Conservation (phyloP, 2,113 vertebrate genomes). For the Pseudolaguvia tuberculata region DNA sequence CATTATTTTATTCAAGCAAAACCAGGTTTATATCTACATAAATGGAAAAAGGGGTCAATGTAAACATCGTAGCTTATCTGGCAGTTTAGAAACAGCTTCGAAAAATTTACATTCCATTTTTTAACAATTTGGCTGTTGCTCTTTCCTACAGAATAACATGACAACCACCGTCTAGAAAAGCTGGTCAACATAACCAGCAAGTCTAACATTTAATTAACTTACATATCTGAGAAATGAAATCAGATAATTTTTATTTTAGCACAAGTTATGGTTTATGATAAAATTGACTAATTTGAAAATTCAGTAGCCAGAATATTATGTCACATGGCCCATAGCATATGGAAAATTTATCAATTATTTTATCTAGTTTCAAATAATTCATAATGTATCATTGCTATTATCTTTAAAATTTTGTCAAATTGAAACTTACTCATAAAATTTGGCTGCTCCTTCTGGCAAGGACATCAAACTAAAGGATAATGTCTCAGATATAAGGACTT, state of each 20-base stretch:
- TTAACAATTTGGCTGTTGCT: not conserved
- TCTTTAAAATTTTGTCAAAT: not conserved
- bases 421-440: not conserved
- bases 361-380: not conserved
- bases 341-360: not conserved
- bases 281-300: no score
- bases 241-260: no score
- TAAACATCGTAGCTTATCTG: not conserved
- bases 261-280: not conserved
- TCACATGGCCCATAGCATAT: not conserved
- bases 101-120: not conserved
- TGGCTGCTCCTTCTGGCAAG: not conserved
- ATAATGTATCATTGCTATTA: not conserved
- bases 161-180: not conserved
- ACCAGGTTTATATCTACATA: not conserved
- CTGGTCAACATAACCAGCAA: not conserved
- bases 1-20: no score
- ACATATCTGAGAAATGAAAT: no score
- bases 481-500: constrained; percentile 11
- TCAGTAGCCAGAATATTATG: not conserved
- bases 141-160: not conserved
- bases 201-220: no score
- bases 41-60: not conserved
- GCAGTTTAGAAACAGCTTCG: not conserved
- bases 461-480: no score